phyloP scores from a whole-genome alignment of 2,113 vertebrate genomes.

The Brachypteracias leptosomus region DNA sequence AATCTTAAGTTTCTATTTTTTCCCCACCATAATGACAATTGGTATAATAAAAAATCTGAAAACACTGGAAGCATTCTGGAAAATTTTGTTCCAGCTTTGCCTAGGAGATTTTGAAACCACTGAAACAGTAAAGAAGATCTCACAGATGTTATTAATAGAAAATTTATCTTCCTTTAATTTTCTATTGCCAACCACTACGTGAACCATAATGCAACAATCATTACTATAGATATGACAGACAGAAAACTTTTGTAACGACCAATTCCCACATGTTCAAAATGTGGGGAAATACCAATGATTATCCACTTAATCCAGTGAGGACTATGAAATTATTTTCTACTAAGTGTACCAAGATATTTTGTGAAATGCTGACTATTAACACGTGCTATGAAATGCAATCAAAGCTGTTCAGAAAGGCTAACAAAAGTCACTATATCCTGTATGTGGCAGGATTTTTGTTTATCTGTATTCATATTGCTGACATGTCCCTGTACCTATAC shows the following conservation, averaged over 20 bases:
- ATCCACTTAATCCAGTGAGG: neutral
- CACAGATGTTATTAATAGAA: neutral
- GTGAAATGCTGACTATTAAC: neutral
- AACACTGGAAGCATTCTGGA: neutral
- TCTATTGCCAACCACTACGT: neutral
- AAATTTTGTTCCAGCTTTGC: neutral
- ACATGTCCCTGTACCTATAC: slow-evolving; percentile 32
- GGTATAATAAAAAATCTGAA: neutral
- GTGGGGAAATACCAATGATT: neutral
- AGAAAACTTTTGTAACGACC: neutral
- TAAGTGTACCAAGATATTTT: neutral
- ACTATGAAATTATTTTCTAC: neutral
- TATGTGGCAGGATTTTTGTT: neutral
- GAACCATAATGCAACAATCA: neutral
- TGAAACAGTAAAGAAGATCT: neutral
- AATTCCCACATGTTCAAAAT: neutral
- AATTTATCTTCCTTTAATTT: neutral
- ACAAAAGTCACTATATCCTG: neutral
- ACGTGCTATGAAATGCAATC: neutral
- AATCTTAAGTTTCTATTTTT: neutral
- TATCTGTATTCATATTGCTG: slow-evolving; percentile 19
- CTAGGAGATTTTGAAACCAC: neutral
- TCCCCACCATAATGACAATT: neutral
- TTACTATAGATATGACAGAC: neutral
- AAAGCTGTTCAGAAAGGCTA: neutral